Evolutionary conservation across 2,888 invertebrate species (phyloP), one percentile per base, ranked within the genome.

Genomic region (Metallyticus violacea): DNA sequence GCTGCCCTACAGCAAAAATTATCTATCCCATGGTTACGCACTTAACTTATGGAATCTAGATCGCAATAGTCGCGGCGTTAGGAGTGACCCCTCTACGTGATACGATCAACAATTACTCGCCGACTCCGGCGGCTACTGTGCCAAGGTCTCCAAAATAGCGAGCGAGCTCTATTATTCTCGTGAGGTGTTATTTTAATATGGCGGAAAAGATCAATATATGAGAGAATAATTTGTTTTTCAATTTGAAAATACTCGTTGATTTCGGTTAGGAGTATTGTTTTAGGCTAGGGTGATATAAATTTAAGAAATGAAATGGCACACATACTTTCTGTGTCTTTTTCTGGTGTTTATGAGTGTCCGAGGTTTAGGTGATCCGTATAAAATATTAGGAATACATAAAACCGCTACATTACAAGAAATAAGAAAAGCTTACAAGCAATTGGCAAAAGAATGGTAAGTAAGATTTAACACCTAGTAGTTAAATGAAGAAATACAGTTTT

Each of bases 361-460:
- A 77, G 88, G 89, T 89, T 93, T 94, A 90, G 94, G 94, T 92
- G 96, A 98, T 93, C 98, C 98, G 6, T 98, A 98, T 92, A 94
- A 96, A 92, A 95, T 96, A 90, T 93, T 98, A 88, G 97, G 97
- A 7, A 93, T 98, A 81, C 93, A 94, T 89, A 94, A 94, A 89
- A 94, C 94, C 90, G 96, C 98, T 9, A 94, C 95, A n/a, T 91
- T 94, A 80, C 94, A 95, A 89, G 98, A 98, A 90, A 97, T 99
- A 89, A 94, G 97, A 89, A 96, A 96, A 91, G 97, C 98, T 4
- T 99, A 98, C 91, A 97, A 96, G 91, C 95, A 96, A 91, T 93
- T 98, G 89, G 98, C 96, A 26, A 98, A 97, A 92, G 97, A 97
- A 94, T 98, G 98, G 97, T 97, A 92, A 92, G 92, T 91, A 78